Evolutionary conservation across 2,888 invertebrate species (phyloP).

Genomic region (Coleophora deauratella): DNA sequence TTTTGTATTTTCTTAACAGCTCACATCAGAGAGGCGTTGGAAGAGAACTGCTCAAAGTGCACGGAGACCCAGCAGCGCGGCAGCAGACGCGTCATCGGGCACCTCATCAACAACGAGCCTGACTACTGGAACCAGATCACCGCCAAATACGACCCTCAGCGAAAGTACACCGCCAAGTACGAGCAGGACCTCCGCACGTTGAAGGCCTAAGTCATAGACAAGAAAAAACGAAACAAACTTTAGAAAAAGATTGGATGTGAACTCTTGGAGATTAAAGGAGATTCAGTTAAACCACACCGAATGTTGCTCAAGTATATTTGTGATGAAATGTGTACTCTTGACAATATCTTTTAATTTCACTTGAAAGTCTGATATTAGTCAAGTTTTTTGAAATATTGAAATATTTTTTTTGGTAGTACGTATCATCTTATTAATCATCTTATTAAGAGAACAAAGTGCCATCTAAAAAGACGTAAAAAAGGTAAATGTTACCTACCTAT

Average conservation of each 20-base stretch:
- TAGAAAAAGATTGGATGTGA: background rate
- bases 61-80: conserved; percentile 30
- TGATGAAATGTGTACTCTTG: no score
- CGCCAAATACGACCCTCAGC: conserved; percentile 42
- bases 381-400: no score
- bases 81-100: conserved; percentile 31
- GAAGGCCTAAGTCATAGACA: conserved; percentile 3
- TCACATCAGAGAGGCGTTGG: conserved; percentile 36
- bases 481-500: no score
- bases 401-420: no score
- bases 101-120: conserved; percentile 39
- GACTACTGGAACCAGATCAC: conserved; percentile 36
- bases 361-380: no score
- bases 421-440: no score
- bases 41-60: conserved; percentile 33
- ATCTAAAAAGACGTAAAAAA: no score
- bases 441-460: no score
- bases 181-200: conserved; percentile 28
- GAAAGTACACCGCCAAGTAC: conserved; percentile 31
- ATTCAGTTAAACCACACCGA: background rate
- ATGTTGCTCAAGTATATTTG: no score
- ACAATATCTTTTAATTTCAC: no score
- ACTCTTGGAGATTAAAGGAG: no score
- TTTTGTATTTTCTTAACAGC: conserved; percentile 20
- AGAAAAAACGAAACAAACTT: background rate